Conservation (phyloP, 2,113 vertebrate genomes). For the Nicator chloris region DNA sequence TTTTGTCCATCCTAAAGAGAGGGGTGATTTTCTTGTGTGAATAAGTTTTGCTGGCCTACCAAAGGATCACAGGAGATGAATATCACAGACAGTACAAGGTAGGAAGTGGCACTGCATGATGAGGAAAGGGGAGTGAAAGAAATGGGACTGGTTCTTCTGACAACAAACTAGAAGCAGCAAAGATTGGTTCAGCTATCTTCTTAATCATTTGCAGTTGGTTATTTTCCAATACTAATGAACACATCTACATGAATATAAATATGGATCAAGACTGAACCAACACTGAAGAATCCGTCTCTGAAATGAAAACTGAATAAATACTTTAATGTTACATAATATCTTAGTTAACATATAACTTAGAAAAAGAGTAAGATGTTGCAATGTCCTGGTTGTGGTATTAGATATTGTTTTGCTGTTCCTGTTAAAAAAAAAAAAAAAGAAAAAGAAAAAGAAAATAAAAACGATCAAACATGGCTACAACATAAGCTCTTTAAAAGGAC, state of each 20-base stretch:
- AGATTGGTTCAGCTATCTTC: not conserved
- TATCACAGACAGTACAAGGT: not conserved
- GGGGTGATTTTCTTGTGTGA: not conserved
- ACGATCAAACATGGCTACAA: not conserved
- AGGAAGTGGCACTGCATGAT: not conserved
- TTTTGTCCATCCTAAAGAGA: not conserved
- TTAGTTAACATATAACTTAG: conserved; percentile 56
- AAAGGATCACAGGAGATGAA: not conserved
- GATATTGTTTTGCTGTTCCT: not conserved
- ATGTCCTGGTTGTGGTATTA: not conserved
- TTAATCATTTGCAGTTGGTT: not conserved
- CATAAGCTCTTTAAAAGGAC: not conserved
- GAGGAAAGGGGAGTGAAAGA: not conserved
- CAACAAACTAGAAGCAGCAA: not conserved
- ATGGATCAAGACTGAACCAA: not conserved
- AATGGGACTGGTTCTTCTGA: not conserved
- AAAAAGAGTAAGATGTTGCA: conserved; percentile 28
- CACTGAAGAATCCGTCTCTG: not conserved
- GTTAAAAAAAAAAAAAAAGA: not conserved
- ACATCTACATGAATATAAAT: not conserved
- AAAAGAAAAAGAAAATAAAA: not conserved
- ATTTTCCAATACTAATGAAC: not conserved
- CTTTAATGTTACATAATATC: conserved; percentile 40
- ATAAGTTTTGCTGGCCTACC: not conserved
- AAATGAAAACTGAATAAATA: conserved; percentile 36